These are phyloP conservation scores for Muscina levida DNA, from an alignment of 2,888 invertebrate species.

Conservation along the genomic window DNA sequence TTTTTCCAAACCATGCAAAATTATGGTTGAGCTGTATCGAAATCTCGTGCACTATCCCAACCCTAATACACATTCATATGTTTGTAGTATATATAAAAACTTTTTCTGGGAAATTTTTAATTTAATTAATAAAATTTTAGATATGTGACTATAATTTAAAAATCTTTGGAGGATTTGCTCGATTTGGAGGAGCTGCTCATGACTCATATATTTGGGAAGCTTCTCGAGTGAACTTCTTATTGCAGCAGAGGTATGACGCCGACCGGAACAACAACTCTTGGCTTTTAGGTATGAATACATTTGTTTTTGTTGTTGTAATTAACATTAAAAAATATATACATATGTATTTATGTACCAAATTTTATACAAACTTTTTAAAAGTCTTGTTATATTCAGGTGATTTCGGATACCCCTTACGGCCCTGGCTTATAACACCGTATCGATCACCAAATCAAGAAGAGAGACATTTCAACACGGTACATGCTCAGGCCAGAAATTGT, in stretches of 20 bases:
- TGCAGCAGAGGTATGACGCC: conserved; percentile 15
- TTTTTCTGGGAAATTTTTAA: too few relatives aligned
- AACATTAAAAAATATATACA: too few relatives aligned
- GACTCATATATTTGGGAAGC: conserved; percentile 25
- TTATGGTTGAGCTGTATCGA: too few relatives aligned
- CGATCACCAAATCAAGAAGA: conserved; percentile 4
- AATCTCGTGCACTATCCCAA: too few relatives aligned
- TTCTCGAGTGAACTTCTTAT: background rate
- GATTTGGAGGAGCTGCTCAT: too few relatives aligned
- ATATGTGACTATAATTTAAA: too few relatives aligned
- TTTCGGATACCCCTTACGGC: conserved; percentile 13
- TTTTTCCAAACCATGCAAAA: too few relatives aligned
- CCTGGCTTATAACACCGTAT: conserved; percentile 21
- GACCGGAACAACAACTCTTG: background rate
- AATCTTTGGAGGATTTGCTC: too few relatives aligned
- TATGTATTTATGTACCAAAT: background rate
- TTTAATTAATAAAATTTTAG: too few relatives aligned
- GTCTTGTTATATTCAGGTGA: conserved; percentile 5
- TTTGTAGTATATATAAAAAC: too few relatives aligned
- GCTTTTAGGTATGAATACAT: conserved; percentile 30
- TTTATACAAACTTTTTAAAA: background rate
- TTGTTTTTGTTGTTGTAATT: too few relatives aligned
- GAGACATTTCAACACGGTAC: background rate
- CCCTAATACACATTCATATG: too few relatives aligned
- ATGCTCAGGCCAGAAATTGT: conserved; percentile 20